phyloP scores from a whole-genome alignment of 2,113 vertebrate genomes.

The Bothrops jararaca region DNA sequence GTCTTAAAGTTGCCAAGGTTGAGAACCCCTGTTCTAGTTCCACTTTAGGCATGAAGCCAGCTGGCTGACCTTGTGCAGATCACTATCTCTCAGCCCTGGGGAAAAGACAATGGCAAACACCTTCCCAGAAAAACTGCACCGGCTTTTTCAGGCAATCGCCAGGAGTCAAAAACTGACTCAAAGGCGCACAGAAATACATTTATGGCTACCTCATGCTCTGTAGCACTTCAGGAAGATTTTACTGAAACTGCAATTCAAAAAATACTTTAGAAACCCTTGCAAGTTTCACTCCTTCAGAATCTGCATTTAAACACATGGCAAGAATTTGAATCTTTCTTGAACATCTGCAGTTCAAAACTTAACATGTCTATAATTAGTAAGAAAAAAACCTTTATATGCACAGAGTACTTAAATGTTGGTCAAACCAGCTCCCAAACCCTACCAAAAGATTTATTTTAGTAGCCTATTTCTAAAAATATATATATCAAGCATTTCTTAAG shows the following conservation, averaged over 20 bases:
- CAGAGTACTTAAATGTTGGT: background rate
- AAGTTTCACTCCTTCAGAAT: slow-evolving; percentile 8
- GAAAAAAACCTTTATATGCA: background rate
- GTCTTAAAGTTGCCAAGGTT: no score
- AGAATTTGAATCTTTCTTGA: background rate
- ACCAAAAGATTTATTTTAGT: background rate
- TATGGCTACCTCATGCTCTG: background rate
- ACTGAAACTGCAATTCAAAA: background rate
- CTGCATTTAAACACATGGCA: background rate
- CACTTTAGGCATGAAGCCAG: background rate
- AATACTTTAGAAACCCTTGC: background rate
- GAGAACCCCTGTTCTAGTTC: background rate
- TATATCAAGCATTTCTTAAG: background rate
- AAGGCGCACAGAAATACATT: background rate
- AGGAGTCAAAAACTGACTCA: background rate
- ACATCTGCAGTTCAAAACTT: slow-evolving; percentile 38
- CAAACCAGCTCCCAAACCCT: background rate
- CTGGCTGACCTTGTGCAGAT: background rate
- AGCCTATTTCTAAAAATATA: no score
- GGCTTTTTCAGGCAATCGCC: background rate
- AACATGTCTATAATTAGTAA: background rate
- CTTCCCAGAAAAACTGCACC: background rate
- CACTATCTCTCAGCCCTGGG: background rate
- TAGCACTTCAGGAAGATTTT: fast-evolving
- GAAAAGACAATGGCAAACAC: background rate